Conservation (phyloP, 2,113 vertebrate species). For the Polypterus senegalus region DNA sequence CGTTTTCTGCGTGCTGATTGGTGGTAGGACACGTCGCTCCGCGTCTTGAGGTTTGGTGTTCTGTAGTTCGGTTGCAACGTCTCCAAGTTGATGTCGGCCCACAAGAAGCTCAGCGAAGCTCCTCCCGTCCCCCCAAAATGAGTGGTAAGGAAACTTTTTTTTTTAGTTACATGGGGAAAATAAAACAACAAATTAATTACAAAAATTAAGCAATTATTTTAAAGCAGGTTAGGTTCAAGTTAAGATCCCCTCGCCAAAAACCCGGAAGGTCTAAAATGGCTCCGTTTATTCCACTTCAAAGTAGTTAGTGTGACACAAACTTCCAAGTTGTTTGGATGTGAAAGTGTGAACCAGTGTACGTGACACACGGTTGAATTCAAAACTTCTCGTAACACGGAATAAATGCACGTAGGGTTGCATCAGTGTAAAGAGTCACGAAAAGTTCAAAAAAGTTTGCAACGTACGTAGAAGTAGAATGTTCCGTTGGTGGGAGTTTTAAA, state of each 20-base stretch:
- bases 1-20: neutral
- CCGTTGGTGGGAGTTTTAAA: too few species aligned
- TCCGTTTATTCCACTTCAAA: too few species aligned
- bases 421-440: too few species aligned
- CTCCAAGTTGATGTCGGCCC: slow-evolving; percentile 52
- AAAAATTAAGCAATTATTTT: slow-evolving; percentile 1
- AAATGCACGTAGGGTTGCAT: too few species aligned
- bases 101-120: slow-evolving; percentile 47
- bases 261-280: too few species aligned
- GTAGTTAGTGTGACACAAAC: neutral
- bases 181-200: slow-evolving; percentile 10
- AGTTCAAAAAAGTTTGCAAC: too few species aligned
- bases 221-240: neutral
- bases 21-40: slow-evolving; percentile 23
- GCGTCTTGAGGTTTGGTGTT: slow-evolving; percentile 29
- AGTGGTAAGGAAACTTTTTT: slow-evolving; percentile 57
- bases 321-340: slow-evolving; percentile 16
- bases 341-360: too few species aligned
- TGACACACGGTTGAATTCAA: too few species aligned
- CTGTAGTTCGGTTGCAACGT: slow-evolving; percentile 46
- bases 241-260: neutral
- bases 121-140: slow-evolving; percentile 59
- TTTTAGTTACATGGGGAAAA: neutral
- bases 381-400: too few species aligned
- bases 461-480: too few species aligned